Evolutionary conservation across 2,888 invertebrate species (phyloP).

Genomic region (Sialis lutaria): DNA sequence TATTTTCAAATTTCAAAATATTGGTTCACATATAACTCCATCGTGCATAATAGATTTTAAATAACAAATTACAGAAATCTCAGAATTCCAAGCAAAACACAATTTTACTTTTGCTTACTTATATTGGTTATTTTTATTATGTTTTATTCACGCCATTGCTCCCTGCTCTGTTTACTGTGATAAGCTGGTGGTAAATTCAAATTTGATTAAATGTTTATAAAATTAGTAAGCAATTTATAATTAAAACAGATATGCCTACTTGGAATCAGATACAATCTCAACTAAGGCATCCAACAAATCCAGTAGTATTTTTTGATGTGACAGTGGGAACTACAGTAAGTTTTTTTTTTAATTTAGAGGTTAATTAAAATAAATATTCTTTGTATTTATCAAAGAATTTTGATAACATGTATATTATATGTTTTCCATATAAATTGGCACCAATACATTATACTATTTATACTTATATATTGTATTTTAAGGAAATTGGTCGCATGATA

Average conservation of each 20-base stretch:
- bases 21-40: no score
- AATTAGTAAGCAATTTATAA: neutral
- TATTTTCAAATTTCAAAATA: no score
- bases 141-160: no score
- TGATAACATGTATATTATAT: neutral
- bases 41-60: no score
- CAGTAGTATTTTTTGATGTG: conserved; percentile 96
- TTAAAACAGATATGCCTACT: conserved; percentile 53
- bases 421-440: neutral
- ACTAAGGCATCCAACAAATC: conserved; percentile 81
- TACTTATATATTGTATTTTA: conserved; percentile 11
- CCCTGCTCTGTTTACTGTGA: no score
- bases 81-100: no score
- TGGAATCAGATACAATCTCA: conserved; percentile 92
- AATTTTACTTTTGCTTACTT: no score
- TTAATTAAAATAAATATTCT: neutral
- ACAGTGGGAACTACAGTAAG: conserved; percentile 85
- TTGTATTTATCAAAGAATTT: neutral
- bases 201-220: neutral
- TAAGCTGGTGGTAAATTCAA: no score
- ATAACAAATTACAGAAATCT: no score
- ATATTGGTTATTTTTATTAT: no score
- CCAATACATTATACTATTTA: neutral
- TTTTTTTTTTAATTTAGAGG: conserved; percentile 6
- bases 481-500: conserved; percentile 96